Evolutionary conservation across 2,113 vertebrate species (phyloP), one percentile per base, ranked within the genome.

Genomic region (Merops nubicus): DNA sequence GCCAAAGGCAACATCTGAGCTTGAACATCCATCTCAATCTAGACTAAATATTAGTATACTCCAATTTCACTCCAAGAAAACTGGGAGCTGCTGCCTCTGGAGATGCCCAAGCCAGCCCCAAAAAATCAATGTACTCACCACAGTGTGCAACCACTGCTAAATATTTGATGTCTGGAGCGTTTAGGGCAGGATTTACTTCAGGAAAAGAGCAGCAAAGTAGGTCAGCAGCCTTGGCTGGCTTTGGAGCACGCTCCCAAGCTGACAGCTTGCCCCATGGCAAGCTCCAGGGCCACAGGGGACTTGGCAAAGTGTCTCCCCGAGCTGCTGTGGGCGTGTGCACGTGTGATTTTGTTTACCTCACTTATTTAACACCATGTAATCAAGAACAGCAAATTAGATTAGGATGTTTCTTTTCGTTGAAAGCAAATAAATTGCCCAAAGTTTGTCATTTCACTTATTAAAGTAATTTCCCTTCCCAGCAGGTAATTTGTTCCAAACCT

Each of bases 401-500:
- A 76, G 73, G 81, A 86, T 59, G 91, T 86, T 96, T 90, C 85
- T 91, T 94, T 86, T 88, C 26, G 1, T 85, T 85, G 74, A 92
- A 93, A 92, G 56, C 73, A 97, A 94, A 91, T 93, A 92, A 95
- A 91, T 96, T 88, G 87, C 73, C 69, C 77, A 54, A 90, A 92
- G 62, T 96, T 89, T 81, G 59, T 63, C n/a, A 93, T 91, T 97
- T 86, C 93, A 89, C 80, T 96, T 94, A 92, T 90, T 92, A 96
- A 96, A 95, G 82, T 77, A 93, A 96, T 95, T 95, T 96, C 64
- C 87, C 72, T 88, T 60, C 96, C 64, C 93, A 97, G 96, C 92
- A 97, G 93, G 94, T 89, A 91, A 51, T 43, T 91, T 23, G 74
- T 83, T 93, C 50, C 81, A 77, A 95, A 88, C 68, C 63, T 26